Base-by-base conservation (phyloP, 2,797 vertebrate species). In the Clarias laeviceps region DNA sequence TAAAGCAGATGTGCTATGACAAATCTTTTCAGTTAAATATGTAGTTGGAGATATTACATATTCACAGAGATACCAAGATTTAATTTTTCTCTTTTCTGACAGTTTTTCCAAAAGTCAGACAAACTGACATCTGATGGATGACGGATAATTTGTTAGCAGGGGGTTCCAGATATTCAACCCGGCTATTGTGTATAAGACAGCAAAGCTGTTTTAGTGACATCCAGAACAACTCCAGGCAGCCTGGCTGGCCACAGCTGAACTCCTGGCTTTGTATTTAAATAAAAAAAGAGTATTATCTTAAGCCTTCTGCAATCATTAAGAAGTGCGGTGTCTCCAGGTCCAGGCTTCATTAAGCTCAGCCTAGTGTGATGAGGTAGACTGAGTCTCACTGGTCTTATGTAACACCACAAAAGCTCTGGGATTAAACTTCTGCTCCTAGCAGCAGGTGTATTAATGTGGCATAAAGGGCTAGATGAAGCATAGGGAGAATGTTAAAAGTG, bases 371-470 rank as follows among this genome's bases (percentile, higher is more conserved):
- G 85, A 87, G 83, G 68, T 84, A 79, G 87, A 88, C 70, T 69
- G 62, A 85, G 86, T 61, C 85, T 89, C 69, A 37, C 73, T 40
- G 37, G 85, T 72, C 82, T 88, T 72, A 84, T 37, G 40, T 74
- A 84, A 85, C 83, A 80, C 81, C 61, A 34, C 84, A 84, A 82
- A 59, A 78, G 87, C 72, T 70, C 83, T 87, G 81, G 90, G 90
- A 93, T 90, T 92, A 88, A 91, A 90, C 90, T 89, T 86, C 62
- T 88, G 84, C 89, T 88, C 85, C 66, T 88, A 88, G 88, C 90
- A 85, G 87, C 73, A 83, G 77, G 85, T 87, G 85, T 85, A 82
- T 89, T 90, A 90, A 90, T 89, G 85, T 86, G 86, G 70, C 66
- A 84, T 74, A 54, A 77, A 85, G 40, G 86, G 80, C 76, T 74